Base-by-base conservation (phyloP, 1,140 invertebrate species). In the Teleopsis dalmanni region DNA sequence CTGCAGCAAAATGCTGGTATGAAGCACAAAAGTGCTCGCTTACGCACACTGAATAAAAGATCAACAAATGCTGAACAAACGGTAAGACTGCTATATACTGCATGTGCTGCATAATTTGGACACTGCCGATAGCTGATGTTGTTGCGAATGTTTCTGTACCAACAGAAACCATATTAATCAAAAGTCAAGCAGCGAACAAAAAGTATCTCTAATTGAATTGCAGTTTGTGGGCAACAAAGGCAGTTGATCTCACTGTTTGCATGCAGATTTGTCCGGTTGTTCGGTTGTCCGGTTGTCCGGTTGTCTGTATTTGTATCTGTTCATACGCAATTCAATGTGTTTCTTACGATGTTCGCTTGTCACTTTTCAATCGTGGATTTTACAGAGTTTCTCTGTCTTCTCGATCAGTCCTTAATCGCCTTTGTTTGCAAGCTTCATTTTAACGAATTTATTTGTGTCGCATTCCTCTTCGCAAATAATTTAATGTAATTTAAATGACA, bases 401-500 rank as follows among this genome's bases (percentile, higher is more conserved):
- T n/a, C n/a, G 9, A 14, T 31, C 11, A 25, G 16, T 10, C 18
- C 27, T 10, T 18, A 18, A 16, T 19, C 3, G 16, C 8, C 10
- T 7, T 21, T 0, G 4, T 7, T 21, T 10, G 9, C 31, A 11
- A 14, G 11, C 26, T 21, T 27, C 9, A 8, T 62, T 65, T 65
- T 62, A 65, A 65, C 62, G 62, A 65, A 65, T 65, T 65, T 65
- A 65, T 65, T 65, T 65, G 62, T 59, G 55, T 54, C 57, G 56
- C 62, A 25, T 29, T 43, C 31, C 31, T 43, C 44, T 50, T 36
- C 29, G 29, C 41, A 63, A 66, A 66, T 60, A 66, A 66, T 65
- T 66, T 66, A 66, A 66, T 66, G 63, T 66, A 66, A 66, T 66
- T 66, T 66, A 66, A 66, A 66, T 66, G 63, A 66, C 63, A 62